phyloP scores from a whole-genome alignment of 2,113 vertebrate species.

The Scophthalmus maximus region DNA sequence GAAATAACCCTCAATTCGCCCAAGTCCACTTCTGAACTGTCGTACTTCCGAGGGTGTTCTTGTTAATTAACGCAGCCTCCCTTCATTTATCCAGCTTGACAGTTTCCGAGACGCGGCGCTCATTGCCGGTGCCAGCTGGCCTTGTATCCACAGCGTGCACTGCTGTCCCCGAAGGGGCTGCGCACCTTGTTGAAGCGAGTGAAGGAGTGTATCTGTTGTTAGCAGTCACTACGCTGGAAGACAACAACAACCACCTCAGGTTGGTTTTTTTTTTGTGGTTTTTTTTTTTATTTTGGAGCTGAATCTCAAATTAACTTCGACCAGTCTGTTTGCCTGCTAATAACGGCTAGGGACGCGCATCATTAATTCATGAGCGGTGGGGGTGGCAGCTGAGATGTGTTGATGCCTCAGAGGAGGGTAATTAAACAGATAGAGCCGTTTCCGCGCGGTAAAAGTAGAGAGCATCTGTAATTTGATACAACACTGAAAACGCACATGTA shows the following conservation, averaged over 20 bases:
- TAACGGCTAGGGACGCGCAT: conserved; percentile 74
- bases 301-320: conserved; percentile 70
- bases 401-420: conserved; percentile 75
- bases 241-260: too few species aligned
- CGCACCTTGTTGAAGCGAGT: conserved; percentile 24
- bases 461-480: conserved; percentile 42
- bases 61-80: conserved; percentile 1
- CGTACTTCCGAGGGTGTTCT: neutral
- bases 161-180: neutral
- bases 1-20: neutral
- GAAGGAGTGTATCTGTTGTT: conserved; percentile 14
- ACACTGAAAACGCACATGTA: conserved; percentile 32
- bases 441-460: conserved; percentile 65
- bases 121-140: neutral
- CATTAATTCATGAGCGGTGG: conserved; percentile 80
- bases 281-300: conserved; percentile 18
- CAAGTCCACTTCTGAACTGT: neutral
- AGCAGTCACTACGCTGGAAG: conserved; percentile 17
- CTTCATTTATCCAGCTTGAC: conserved; percentile 4
- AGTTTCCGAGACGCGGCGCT: neutral
- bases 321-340: conserved; percentile 70
- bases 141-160: conserved; percentile 13
- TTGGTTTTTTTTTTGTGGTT: too few species aligned
- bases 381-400: conserved; percentile 69
- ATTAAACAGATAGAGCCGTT: conserved; percentile 79